phyloP scores from a whole-genome alignment of 2,888 invertebrate genomes.

The Taphrorychus bicolor region DNA sequence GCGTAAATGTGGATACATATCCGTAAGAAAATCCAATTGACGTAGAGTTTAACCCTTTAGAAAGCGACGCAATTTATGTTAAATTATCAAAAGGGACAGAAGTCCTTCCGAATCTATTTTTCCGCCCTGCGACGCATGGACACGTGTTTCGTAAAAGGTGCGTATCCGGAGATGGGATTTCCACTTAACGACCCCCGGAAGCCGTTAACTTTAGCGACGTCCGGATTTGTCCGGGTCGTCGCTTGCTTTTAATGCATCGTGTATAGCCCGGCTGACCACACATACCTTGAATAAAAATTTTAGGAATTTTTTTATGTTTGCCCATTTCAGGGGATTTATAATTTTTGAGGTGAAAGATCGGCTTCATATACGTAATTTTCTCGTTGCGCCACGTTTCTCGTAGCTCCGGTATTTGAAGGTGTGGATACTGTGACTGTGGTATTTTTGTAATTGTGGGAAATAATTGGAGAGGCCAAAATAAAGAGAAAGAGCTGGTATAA shows the following conservation, averaged over 20 bases:
- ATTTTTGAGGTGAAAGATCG: too few species aligned
- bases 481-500: too few species aligned
- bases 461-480: too few species aligned
- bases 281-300: constrained; percentile 2
- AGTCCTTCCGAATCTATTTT: constrained; percentile 6
- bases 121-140: background rate
- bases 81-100: constrained; percentile 1
- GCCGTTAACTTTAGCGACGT: constrained; percentile 16
- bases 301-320: background rate
- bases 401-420: too few species aligned
- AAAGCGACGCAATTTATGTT: background rate
- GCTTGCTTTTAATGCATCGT: constrained; percentile 14
- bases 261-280: constrained; percentile 13
- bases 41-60: background rate
- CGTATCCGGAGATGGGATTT: constrained; percentile 23
- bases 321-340: too few species aligned
- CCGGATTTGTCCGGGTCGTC: constrained; percentile 21
- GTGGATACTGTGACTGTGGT: too few species aligned
- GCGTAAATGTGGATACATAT: background rate
- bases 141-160: constrained; percentile 19
- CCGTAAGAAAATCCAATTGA: background rate
- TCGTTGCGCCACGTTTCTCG: too few species aligned
- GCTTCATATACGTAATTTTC: too few species aligned
- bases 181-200: constrained; percentile 23
- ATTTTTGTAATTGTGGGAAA: too few species aligned